A percentile compares a stretch with the other conserved stretches of the same genome.
Conservation (phyloP, 2,113 vertebrate genomes). For the Cyphomyrus plagiostoma region DNA sequence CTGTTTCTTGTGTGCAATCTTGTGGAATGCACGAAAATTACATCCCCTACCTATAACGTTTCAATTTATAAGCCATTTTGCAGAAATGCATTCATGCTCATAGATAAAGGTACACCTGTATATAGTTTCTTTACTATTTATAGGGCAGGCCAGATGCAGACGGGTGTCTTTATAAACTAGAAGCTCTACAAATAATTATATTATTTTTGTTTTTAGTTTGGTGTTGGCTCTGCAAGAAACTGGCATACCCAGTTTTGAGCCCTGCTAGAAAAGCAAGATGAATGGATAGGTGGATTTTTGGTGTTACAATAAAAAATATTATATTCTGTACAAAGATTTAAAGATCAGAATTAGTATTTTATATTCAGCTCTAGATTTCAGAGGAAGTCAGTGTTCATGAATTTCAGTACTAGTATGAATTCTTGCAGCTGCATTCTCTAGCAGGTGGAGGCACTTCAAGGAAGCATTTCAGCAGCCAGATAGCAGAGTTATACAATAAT, state of each 20-base stretch:
- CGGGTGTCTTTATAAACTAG: not conserved
- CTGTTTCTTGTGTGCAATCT: not conserved
- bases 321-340: not conserved
- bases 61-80: not conserved
- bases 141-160: not conserved
- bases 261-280: not conserved
- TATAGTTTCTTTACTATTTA: not conserved
- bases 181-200: not conserved
- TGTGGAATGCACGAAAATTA: not conserved
- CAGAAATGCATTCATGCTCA: not conserved
- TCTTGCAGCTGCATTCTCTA: slow-evolving; percentile 5
- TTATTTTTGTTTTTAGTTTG: not conserved
- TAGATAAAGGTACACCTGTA: not conserved
- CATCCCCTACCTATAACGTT: not conserved
- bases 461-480: not conserved
- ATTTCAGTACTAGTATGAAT: slow-evolving; percentile 5
- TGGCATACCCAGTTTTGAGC: not conserved
- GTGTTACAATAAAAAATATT: not conserved
- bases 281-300: not conserved
- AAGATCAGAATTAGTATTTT: not conserved
- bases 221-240: not conserved
- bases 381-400: not conserved
- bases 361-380: not conserved
- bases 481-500: slow-evolving; percentile 13
- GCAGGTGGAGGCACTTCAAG: not conserved